Evolutionary conservation across 1,140 invertebrate genomes (phyloP).

Genomic region (Mizuhopecten yessoensis): DNA sequence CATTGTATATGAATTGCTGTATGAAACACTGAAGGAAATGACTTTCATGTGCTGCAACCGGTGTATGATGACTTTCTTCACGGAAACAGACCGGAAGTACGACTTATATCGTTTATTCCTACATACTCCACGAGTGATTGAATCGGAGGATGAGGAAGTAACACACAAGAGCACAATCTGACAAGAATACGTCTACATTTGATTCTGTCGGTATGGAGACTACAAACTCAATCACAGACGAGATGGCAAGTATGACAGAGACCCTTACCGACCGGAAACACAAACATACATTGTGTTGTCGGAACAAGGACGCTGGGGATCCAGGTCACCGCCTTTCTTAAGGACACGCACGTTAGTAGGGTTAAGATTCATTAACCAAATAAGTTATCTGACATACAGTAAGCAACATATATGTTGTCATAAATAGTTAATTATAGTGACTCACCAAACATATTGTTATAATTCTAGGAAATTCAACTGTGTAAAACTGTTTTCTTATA

Average conservation of each 20-base stretch:
- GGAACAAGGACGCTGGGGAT: background rate
- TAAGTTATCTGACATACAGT: too few species aligned
- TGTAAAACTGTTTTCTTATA: background rate
- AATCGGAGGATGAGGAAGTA: background rate
- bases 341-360: too few species aligned
- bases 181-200: background rate
- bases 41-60: background rate
- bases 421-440: too few species aligned
- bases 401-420: too few species aligned
- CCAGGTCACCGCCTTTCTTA: background rate
- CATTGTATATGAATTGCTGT: too few species aligned
- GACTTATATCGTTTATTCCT: background rate
- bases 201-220: background rate
- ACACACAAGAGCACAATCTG: background rate
- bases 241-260: background rate
- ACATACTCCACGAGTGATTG: background rate
- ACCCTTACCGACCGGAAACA: background rate
- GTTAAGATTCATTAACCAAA: too few species aligned
- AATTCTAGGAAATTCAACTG: background rate
- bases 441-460: background rate
- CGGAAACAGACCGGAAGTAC: background rate
- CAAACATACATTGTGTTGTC: background rate
- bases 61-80: background rate
- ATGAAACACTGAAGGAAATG: background rate
- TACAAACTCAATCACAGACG: background rate